Base-by-base conservation (phyloP, 2,113 vertebrate genomes). In the Ariopsis seemanni region DNA sequence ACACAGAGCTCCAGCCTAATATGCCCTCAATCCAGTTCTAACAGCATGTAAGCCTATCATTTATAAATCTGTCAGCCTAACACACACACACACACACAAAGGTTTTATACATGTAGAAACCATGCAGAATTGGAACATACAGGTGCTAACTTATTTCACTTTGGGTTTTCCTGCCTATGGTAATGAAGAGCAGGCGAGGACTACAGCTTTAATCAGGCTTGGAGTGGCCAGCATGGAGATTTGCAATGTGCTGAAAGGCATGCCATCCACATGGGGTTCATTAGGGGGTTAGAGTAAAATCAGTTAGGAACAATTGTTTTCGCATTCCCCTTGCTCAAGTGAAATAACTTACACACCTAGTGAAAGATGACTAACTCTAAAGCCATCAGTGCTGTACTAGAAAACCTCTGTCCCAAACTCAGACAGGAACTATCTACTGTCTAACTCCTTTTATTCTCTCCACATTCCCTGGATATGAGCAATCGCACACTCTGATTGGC, bases 251-350 rank as follows among this genome's bases (percentile, higher is more conserved):
- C 94, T 95, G 94, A 95, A 95, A 95, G 94, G 94, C 93, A 92
- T 85, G 91, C 84, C 58, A 71, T 92, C 94, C 95, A 96, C 93
- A 95, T 96, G 95, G 94, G 92, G 91, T 95, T 95, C 93, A 96
- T 96, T 96, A 96, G 86, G 90, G 91, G 93, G 94, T 94, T 95
- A 92, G 92, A 88, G 94, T 87, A 91, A 95, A 95, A 96, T 95
- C 93, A 95, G 94, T 95, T 94, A 95, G 91, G 92, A 95, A 94
- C 94, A 95, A 94, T 95, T 95, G 95, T 95, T 95, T 95, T 95
- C 93, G 94, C 95, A 94, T 93, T 95, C 90, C 88, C 88, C 91
- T 90, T 86, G 90, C 91, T 94, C 91, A 92, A 93, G 89, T 89
- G 90, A 88, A 95, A 93, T 92, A 92, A 89, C 91, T 90, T 89